Base-by-base conservation (phyloP, 1,140 invertebrate species). In the Heliconius nattereri region DNA sequence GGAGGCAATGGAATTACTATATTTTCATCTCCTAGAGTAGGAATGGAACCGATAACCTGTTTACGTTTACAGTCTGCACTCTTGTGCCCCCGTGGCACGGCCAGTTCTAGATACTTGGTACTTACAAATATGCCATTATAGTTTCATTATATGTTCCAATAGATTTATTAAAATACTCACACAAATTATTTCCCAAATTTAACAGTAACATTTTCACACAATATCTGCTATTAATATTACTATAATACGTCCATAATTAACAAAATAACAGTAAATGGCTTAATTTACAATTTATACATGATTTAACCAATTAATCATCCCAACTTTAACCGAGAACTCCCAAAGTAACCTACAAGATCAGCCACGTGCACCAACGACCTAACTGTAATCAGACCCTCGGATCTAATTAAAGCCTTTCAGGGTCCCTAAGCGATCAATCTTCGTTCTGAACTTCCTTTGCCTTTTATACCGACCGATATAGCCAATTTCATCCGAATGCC, bases 401-500 rank as follows among this genome's bases (percentile, higher is more conserved):
- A 84, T 82, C 83, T 86, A 86, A 86, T 86, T 86, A 85, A 85
- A 81, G 78, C 80, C 83, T 81, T 83, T 85, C 85, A 80, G 79
- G 76, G 78, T 80, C 75, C 82, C 79, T 83, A 85, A 84, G 82
- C 85, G 83, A 88, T 89, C 85, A 87, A 89, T 89, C 86, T 89
- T 87, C 82, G 84, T 84, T 82, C 32, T 82, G 78, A 84, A 81
- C 76, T 76, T 16, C 40, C 13, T 45, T 45, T 82, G 75, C 57
- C 81, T 77, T 83, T 81, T 79, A 78, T 81, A 77, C 78, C 71
- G 77, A 52, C 79, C 78, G 79, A 79, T 79, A 78, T 85, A 84
- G 85, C 79, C 85, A 89, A 89, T 88, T 90, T 86, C 79, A 78
- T 76, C 76, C 85, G 86, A 87, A 89, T 86, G 84, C 85, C 78